Percentiles rank a stretch among this genome's conserved stretches.
Evolutionary conservation across 2,797 vertebrate genomes (phyloP).

Genomic region (Nyctibius grandis): DNA sequence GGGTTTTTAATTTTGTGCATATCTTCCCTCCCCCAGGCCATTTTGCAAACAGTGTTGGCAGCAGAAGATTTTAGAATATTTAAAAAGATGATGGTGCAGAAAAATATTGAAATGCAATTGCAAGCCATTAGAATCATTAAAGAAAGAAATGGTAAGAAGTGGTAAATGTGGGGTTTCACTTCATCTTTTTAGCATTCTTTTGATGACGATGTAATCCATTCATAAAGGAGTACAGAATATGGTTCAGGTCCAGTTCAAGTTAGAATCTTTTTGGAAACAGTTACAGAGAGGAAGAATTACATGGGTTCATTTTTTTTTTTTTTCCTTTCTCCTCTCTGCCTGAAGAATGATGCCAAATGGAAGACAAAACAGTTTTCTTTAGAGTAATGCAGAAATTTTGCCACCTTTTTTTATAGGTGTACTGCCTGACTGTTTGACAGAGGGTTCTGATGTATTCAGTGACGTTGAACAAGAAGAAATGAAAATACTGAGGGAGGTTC

Average conservation of each 20-base stretch:
- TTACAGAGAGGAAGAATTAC: too few species aligned
- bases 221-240: neutral
- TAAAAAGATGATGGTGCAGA: constrained; percentile 95
- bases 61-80: constrained; percentile 96
- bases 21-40: constrained; percentile 73
- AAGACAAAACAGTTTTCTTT: too few species aligned
- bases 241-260: neutral
- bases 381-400: too few species aligned
- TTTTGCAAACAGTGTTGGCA: constrained; percentile 92
- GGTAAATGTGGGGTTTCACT: neutral
- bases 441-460: constrained; percentile 88
- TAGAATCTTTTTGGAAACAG: too few species aligned
- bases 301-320: too few species aligned
- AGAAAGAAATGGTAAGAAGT: constrained; percentile 88
- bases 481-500: constrained; percentile 92
- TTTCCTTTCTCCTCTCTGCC: too few species aligned
- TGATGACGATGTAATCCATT: neutral
- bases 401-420: constrained; percentile 74
- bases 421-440: constrained; percentile 92
- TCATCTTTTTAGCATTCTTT: neutral
- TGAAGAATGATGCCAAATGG: too few species aligned
- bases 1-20: neutral
- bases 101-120: constrained; percentile 97
- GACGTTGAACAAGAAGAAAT: constrained; percentile 94
- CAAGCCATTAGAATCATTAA: constrained; percentile 95